These are phyloP conservation scores for Orthonevra nobilis DNA, from an alignment of 2,888 invertebrate genomes.

Conservation along the genomic window DNA sequence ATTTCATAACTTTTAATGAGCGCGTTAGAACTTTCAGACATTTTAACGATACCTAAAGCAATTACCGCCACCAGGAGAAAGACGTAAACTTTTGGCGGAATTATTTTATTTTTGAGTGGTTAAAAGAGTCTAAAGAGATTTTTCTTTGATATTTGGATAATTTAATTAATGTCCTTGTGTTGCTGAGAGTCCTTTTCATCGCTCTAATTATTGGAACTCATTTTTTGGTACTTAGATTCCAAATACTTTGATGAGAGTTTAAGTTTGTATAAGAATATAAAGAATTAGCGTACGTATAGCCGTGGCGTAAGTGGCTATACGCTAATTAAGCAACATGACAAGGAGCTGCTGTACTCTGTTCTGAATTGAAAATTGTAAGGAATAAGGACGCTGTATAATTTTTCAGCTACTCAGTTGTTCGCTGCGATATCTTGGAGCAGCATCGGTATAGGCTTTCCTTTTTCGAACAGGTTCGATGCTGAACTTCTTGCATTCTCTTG, in stretches of 20 bases:
- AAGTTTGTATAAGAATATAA: too few species aligned
- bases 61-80: conserved; percentile 22
- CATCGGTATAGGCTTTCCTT: too few species aligned
- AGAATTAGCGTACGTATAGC: too few species aligned
- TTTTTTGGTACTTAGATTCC: conserved; percentile 43
- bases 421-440: too few species aligned
- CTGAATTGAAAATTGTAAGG: too few species aligned
- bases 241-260: conserved; percentile 16
- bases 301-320: too few species aligned
- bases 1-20: conserved; percentile 67
- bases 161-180: conserved; percentile 66
- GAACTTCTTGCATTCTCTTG: too few species aligned
- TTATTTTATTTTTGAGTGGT: background rate
- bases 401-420: too few species aligned
- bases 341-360: too few species aligned
- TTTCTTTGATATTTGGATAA: conserved; percentile 60
- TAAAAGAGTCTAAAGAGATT: conserved; percentile 17
- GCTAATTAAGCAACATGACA: too few species aligned
- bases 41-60: conserved; percentile 52
- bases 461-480: too few species aligned
- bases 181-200: conserved; percentile 26
- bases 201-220: background rate
- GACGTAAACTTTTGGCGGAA: conserved; percentile 31
- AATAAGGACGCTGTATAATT: too few species aligned
- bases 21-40: conserved; percentile 57